Base-by-base conservation (phyloP, 2,888 invertebrate genomes). In the Anorthoa munda region DNA sequence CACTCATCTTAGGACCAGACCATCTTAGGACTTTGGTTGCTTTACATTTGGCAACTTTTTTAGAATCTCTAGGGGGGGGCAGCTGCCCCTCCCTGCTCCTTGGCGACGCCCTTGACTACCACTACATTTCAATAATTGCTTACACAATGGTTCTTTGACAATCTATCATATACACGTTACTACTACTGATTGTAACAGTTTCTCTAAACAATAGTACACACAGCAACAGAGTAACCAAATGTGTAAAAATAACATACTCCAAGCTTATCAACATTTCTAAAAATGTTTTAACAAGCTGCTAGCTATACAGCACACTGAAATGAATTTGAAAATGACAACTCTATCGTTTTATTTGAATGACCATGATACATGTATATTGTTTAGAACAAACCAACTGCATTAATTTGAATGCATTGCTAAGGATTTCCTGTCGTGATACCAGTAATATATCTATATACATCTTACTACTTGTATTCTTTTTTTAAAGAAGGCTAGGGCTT, bases 401-500 rank as follows among this genome's bases (percentile, higher is more conserved):
- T 70, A 46, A 77, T 85, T 82, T 79, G 60, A 72, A 79, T 75
- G 46, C 18, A 58, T 56, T 73, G 72, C 50, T 26, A 46, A 66
- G 23, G n/a, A 61, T 76, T 77, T 82, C 75, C 73, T 80, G 80
- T 70, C 45, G 45, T 59, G 65, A 67, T 55, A 76, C 18, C 15
- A 17, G 45, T 9, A 21, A 71, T 31, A 46, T 18, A 21, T 48
- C 31, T 53, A 45, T 11, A 45, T 11, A n/a, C 13, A 26, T 17
- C 9, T 55, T n/a, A 31, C 21, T 5, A 5, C 4, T 23, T 18
- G 4, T 15, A 17, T 58, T 21, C 2, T 12, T 17, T 39, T 17
- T 12, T 50, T 56, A 58, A 65, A 50, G 59, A 48, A 68, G 31
- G 7, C 61, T 74, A 45, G 15, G 39, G 94, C 97, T 97, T 97